phyloP scores from a whole-genome alignment of 2,888 invertebrate genomes.

The Tetragonula carbonaria region DNA sequence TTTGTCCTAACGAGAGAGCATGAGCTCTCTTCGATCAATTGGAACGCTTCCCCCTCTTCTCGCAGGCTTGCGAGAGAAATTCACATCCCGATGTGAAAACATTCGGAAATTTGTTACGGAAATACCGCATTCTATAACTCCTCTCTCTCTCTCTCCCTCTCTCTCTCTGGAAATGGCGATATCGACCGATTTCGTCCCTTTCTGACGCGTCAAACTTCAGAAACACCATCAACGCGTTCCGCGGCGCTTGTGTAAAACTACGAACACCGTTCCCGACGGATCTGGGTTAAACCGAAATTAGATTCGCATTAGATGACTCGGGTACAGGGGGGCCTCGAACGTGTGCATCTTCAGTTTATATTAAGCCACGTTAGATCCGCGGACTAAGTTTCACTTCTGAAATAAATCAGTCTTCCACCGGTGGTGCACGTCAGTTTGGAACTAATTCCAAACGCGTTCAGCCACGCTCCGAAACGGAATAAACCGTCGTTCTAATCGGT shows the following conservation, averaged over 20 bases:
- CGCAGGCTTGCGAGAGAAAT: not conserved
- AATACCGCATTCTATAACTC: not conserved
- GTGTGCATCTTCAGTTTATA: not conserved
- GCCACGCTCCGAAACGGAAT: not conserved
- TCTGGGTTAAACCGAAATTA: conserved; percentile 25
- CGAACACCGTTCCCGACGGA: not conserved
- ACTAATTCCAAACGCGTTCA: not conserved
- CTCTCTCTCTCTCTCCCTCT: not conserved
- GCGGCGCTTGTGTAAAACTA: not conserved
- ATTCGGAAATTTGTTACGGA: conserved; percentile 31
- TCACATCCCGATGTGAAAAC: not conserved
- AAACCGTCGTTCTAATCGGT: not conserved
- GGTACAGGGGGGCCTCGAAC: not conserved
- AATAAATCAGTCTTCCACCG: not conserved
- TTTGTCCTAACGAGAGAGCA: conserved; percentile 26
- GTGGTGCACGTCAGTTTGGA: not conserved
- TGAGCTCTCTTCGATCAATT: not conserved
- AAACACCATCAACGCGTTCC: conserved; percentile 9
- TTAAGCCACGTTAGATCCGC: conserved; percentile 4
- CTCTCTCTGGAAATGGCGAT: not conserved
- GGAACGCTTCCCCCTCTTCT: not conserved
- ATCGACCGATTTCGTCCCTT: conserved; percentile 10
- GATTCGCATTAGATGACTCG: not conserved
- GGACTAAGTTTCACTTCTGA: not conserved
- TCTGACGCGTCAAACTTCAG: not conserved